Conservation (phyloP, 2,113 vertebrate genomes). For the Micronisus gabar region DNA sequence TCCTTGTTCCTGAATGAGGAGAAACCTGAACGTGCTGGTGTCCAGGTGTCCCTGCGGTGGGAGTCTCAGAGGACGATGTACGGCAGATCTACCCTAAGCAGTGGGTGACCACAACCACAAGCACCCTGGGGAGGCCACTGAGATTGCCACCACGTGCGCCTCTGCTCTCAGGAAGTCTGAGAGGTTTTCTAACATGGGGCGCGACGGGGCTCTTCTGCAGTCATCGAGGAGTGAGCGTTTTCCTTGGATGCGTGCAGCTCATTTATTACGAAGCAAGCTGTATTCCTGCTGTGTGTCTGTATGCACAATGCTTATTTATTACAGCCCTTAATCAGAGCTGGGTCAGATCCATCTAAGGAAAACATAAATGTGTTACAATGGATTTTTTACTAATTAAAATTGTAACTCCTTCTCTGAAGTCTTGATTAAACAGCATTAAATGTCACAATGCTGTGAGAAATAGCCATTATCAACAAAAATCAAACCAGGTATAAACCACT, state of each 20-base stretch:
- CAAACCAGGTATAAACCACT: not conserved
- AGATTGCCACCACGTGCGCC: accelerated
- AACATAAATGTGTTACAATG: not conserved
- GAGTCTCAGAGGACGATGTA: not conserved
- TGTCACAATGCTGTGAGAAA: not conserved
- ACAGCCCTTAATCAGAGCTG: not conserved
- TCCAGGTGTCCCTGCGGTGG: not conserved
- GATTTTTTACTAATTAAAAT: slow-evolving; percentile 4
- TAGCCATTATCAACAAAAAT: not conserved
- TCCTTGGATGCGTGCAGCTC: not conserved
- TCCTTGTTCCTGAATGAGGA: not conserved
- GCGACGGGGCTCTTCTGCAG: not conserved
- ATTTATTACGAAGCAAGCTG: not conserved
- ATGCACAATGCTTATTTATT: not conserved
- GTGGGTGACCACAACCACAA: not conserved
- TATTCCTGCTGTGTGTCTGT: not conserved
- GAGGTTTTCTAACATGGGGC: not conserved
- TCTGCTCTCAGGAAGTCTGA: not conserved
- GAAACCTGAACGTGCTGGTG: not conserved
- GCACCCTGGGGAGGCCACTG: accelerated
- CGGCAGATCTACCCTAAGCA: not conserved
- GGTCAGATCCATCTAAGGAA: not conserved
- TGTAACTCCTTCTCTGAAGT: slow-evolving; percentile 7
- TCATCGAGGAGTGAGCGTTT: accelerated
- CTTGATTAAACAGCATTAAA: not conserved